Base-by-base conservation (phyloP, 1,140 invertebrate species). In the Bathynomus jamesi region DNA sequence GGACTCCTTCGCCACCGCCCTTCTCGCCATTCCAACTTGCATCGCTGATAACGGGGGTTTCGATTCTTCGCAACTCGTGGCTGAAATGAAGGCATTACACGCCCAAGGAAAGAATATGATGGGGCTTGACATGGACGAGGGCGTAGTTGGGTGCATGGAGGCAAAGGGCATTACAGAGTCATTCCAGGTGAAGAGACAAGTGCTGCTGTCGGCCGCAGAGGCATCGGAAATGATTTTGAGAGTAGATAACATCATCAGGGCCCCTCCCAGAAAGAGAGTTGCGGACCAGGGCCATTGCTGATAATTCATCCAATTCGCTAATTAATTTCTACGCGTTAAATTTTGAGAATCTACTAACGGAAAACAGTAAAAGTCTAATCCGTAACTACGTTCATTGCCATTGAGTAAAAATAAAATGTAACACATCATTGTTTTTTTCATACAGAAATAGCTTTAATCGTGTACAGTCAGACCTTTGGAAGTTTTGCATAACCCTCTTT, bases 21-120 rank as follows among this genome's bases (percentile, higher is more conserved):
- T 94, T 85, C 86, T 90, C 66, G 87, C 94, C 79, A 83, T 99
- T 64, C 98, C 98, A 3, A 95, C 92, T 28, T 91, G 92, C 64
- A 98, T 99, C 78, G 95, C 95, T 28, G 98, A 99, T 82, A 99
- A 99, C 85, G 98, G 93, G 76, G 97, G 98, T 68, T 98, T 94
- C 81, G 98, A 99, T 85, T 98, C 95, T 64, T 92, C 96, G 10
- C 93, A 98, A 78, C 84, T 99, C 28, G 85, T 99, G 32, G 91
- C 93, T 21, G 88, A 96, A 80, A 85, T 99, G 25, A 84, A 95
- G 77, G 95, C 97, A 27, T 86, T 88, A 21, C 98, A 99, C 82
- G 89, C 90, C 61, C 88, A 90, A 76, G 91, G 90, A 64, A 85
- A 88, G 77, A 82, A 82, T 62, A 90, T 90, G 0, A 86, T 87